Base-by-base conservation (phyloP, 2,113 vertebrate species). In the Nesospiza acunhae region DNA sequence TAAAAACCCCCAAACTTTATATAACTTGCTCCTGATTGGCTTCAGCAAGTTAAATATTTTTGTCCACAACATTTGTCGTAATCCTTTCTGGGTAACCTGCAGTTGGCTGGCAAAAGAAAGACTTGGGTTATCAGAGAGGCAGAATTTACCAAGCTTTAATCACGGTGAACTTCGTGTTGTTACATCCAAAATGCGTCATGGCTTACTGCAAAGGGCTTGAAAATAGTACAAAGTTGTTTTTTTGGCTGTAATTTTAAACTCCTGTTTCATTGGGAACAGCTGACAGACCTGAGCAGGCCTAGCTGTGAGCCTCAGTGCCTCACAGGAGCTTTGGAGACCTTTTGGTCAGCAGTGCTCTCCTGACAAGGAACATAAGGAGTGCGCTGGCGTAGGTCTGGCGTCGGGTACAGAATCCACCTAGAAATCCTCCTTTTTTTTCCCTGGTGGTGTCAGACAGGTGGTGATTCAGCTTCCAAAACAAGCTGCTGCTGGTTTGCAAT, bases 401-500 rank as follows among this genome's bases (percentile, higher is more conserved):
- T 62, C 1, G 9, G 69, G 26, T 68, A 15, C 37, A 77, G 67
- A 70, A 88, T 91, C 76, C 35, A 87, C 68, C 77, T 84, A 59
- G 72, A 90, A 96, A 93, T 89, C 49, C 44, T 62, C 35, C 5
- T 59, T 70, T 42, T 33, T 41, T 33, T 24, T 18, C 15, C 84
- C 44, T 16, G 9, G 18, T 91, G 73, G 82, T 95, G 85, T 93
- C 80, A 95, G 80, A 76, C 92, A 94, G 89, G 93, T 96, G 92
- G 67, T 96, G 94, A 88, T 96, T 96, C 96, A 95, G 93, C 94
- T 90, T 95, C 82, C 96, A 94, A 95, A 97, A 93, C 91, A 94
- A 97, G 92, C 95, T 83, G 80, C 89, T 93, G 82, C 94, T 94
- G 94, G 89, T 97, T 97, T 90, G 81, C 79, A 64, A 23, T 37